Percentiles rank a stretch among this genome's conserved stretches.
Evolutionary conservation across 2,888 invertebrate species (phyloP).

Genomic region (Sarcophaga subvicina): DNA sequence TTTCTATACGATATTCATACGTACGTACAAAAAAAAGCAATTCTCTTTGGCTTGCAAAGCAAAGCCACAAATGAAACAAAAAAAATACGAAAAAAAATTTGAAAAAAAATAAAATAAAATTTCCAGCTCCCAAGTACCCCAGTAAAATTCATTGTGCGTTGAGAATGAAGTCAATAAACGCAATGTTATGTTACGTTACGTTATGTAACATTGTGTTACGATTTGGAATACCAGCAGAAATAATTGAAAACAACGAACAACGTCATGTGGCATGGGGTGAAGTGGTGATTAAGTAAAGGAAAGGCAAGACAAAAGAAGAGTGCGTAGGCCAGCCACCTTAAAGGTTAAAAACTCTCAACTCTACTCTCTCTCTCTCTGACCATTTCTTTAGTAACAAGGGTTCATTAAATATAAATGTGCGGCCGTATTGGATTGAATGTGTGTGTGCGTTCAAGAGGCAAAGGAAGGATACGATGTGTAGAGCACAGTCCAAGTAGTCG

Average conservation of each 20-base stretch:
- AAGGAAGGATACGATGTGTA: background rate
- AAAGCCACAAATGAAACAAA: constrained; percentile 10
- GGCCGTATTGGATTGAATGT: background rate
- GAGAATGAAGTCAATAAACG: constrained; percentile 46
- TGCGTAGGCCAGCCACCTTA: constrained; percentile 18
- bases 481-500: constrained; percentile 18
- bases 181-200: constrained; percentile 3
- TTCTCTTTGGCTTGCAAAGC: background rate
- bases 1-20: background rate
- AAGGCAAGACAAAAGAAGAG: background rate
- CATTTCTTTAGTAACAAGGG: background rate
- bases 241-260: constrained; percentile 9
- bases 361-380: background rate
- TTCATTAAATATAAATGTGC: constrained; percentile 8
- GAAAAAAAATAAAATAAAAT: too few relatives aligned
- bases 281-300: background rate
- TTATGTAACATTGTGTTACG: background rate
- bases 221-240: constrained; percentile 42
- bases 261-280: background rate
- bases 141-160: constrained; percentile 22
- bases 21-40: too few relatives aligned
- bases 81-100: background rate
- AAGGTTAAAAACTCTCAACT: constrained; percentile 1
- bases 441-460: background rate
- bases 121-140: background rate